These are phyloP conservation scores for Campoplex capitator DNA, from an alignment of 2,888 invertebrate species.

Conservation along the genomic window DNA sequence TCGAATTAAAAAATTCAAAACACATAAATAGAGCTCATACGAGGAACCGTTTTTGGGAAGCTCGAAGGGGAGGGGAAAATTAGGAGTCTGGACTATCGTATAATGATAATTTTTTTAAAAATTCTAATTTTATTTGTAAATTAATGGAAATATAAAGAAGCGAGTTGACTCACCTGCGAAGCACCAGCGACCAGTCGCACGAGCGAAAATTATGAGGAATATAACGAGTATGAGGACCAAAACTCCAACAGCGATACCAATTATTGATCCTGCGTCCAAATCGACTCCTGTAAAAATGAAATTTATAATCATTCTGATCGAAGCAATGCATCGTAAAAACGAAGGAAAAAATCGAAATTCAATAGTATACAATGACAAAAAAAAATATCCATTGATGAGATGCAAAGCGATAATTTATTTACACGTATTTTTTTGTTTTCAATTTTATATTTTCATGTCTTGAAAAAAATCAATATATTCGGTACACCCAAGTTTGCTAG, in stretches of 20 bases:
- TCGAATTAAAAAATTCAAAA: neutral
- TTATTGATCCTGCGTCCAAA: conserved; percentile 91
- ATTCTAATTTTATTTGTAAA: conserved; percentile 10
- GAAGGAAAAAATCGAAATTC: neutral
- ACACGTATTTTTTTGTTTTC: neutral
- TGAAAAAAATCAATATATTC: neutral
- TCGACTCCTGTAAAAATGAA: conserved; percentile 86
- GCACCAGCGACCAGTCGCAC: conserved; percentile 94
- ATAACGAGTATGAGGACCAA: conserved; percentile 88
- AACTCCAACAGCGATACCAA: conserved; percentile 91
- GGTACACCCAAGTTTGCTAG: neutral
- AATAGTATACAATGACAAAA: neutral
- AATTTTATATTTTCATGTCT: neutral
- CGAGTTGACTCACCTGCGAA: conserved; percentile 91
- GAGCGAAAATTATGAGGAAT: conserved; percentile 90
- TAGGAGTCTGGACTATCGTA: neutral
- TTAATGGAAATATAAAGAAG: conserved; percentile 4
- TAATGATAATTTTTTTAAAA: neutral
- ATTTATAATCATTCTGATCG: conserved; percentile 11
- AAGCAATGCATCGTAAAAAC: neutral
- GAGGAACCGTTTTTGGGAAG: conserved; percentile 53
- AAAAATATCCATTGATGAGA: conserved; percentile 32
- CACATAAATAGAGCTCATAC: conserved; percentile 56
- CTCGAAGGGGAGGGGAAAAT: conserved; percentile 35
- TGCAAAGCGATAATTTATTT: neutral